These are phyloP conservation scores for Syrrhaptes paradoxus DNA, from an alignment of 2,113 vertebrate species.

Conservation along the genomic window DNA sequence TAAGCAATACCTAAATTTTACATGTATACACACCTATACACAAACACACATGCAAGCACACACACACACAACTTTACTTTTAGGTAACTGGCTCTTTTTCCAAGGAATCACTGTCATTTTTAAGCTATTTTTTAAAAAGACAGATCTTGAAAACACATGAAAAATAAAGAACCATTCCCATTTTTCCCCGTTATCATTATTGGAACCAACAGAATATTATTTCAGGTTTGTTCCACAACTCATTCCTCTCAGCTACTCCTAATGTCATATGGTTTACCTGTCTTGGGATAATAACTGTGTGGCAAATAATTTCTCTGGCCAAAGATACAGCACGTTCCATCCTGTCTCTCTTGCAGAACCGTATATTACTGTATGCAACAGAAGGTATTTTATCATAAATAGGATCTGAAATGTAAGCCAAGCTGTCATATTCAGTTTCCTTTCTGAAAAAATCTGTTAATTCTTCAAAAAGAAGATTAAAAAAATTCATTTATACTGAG, in stretches of 20 bases:
- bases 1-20: not conserved
- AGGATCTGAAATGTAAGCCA: not conserved
- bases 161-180: not conserved
- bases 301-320: not conserved
- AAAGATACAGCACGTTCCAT: not conserved
- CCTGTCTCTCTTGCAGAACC: not conserved
- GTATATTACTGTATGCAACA: accelerated
- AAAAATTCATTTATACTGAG: not conserved
- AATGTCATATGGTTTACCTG: not conserved
- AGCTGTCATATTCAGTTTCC: not conserved
- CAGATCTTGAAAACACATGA: not conserved
- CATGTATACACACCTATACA: not conserved
- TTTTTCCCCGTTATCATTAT: not conserved
- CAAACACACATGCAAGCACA: not conserved
- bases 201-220: not conserved
- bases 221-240: not conserved
- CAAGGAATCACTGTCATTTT: not conserved
- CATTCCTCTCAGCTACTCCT: not conserved
- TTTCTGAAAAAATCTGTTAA: not conserved
- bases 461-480: not conserved
- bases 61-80: not conserved
- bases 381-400: not conserved
- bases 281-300: not conserved
- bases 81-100: not conserved
- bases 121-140: not conserved